Evolutionary conservation across 2,888 invertebrate species (phyloP).

Genomic region (Lasioglossum malachurum): DNA sequence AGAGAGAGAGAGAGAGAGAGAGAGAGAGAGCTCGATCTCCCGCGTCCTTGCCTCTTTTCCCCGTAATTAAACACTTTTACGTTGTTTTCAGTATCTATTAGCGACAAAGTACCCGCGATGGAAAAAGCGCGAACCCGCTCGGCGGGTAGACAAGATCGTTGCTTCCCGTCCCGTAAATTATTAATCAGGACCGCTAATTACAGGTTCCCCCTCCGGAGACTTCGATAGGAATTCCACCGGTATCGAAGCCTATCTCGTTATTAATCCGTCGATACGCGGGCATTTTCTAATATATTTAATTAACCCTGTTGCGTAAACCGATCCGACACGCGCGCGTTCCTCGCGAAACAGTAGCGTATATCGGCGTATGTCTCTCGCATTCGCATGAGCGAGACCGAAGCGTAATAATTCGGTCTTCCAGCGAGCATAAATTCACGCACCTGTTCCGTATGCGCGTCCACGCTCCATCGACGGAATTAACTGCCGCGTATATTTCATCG

Average conservation of each 20-base stretch:
- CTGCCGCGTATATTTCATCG: slow-evolving; percentile 14
- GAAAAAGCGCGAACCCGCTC: slow-evolving; percentile 45
- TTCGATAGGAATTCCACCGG: slow-evolving; percentile 69
- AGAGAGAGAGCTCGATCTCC: neutral
- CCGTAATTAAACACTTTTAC: slow-evolving; percentile 6
- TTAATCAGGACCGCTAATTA: slow-evolving; percentile 73
- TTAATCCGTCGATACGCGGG: slow-evolving; percentile 22
- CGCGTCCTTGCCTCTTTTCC: neutral
- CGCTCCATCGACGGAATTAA: slow-evolving; percentile 7
- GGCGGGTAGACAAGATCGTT: slow-evolving; percentile 3
- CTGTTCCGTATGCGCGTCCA: slow-evolving; percentile 10
- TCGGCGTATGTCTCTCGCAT: neutral
- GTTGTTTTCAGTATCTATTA: slow-evolving; percentile 21
- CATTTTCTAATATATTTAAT: slow-evolving; percentile 43
- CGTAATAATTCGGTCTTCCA: slow-evolving; percentile 23
- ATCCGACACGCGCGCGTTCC: slow-evolving; percentile 4
- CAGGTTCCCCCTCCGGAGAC: slow-evolving; percentile 61
- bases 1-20: neutral
- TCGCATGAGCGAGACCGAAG: neutral
- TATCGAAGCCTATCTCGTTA: slow-evolving; percentile 47
- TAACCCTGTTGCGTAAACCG: slow-evolving; percentile 39
- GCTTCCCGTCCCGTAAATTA: slow-evolving; percentile 67
- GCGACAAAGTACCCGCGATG: slow-evolving; percentile 24
- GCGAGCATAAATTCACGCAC: slow-evolving; percentile 29
- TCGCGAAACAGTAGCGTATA: slow-evolving; percentile 18